A percentile compares a stretch with the other conserved stretches of the same genome.
Evolutionary conservation across 2,888 invertebrate genomes (phyloP).

Genomic region (Erebia ligea): DNA sequence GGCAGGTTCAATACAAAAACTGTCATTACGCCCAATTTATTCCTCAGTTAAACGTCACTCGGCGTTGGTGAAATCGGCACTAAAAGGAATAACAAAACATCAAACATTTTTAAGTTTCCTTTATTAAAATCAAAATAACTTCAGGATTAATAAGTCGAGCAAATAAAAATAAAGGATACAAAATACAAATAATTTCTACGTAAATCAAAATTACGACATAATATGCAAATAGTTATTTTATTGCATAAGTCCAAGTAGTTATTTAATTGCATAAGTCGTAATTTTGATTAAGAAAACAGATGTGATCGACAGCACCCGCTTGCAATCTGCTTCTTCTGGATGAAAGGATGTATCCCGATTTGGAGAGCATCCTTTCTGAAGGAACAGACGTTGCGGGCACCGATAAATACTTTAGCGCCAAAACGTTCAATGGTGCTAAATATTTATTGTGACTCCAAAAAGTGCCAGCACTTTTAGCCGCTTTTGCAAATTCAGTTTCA

Average conservation of each 20-base stretch:
- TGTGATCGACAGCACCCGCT: neutral
- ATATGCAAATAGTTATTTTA: neutral
- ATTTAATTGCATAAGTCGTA: neutral
- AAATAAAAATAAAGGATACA: too few species aligned
- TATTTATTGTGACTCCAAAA: constrained; percentile 9
- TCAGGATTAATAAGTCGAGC: too few species aligned
- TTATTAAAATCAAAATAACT: neutral
- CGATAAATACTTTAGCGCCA: constrained; percentile 8
- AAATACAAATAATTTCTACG: too few species aligned
- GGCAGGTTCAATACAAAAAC: too few species aligned
- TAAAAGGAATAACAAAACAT: too few species aligned
- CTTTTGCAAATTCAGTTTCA: neutral
- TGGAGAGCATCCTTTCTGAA: neutral
- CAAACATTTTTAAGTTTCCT: neutral
- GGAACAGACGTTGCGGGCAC: constrained; percentile 13
- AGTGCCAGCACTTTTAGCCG: neutral
- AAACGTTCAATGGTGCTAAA: constrained; percentile 9
- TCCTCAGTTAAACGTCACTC: too few species aligned
- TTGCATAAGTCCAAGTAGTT: neutral
- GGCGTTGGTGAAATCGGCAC: too few species aligned
- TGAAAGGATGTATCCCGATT: neutral
- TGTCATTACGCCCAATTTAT: too few species aligned
- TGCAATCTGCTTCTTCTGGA: neutral
- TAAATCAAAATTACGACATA: neutral
- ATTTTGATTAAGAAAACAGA: constrained; percentile 5